phyloP scores from a whole-genome alignment of 2,888 invertebrate species.

The Monoplex corrugatus region DNA sequence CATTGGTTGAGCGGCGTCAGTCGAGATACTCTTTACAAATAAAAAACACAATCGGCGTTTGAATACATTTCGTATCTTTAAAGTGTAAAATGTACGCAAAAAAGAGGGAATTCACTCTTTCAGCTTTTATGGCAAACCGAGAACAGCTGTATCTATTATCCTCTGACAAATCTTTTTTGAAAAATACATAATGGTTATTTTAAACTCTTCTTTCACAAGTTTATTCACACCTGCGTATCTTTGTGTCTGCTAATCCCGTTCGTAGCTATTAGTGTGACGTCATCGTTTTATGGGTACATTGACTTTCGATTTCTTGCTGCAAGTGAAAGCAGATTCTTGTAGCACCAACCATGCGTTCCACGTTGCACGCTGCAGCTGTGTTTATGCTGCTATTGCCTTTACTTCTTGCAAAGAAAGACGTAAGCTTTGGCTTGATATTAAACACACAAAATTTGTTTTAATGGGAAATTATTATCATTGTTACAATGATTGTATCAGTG shows the following conservation, averaged over 20 bases:
- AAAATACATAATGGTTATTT: too few relatives aligned
- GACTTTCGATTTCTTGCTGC: constrained; percentile 23
- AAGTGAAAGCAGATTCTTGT: not conserved
- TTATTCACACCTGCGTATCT: too few relatives aligned
- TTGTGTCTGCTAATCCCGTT: too few relatives aligned
- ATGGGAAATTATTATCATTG: too few relatives aligned
- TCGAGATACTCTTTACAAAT: constrained; percentile 9
- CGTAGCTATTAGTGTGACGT: constrained; percentile 12
- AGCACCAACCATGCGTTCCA: not conserved
- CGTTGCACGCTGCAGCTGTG: not conserved
- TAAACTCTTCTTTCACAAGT: too few relatives aligned
- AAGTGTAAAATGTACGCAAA: not conserved
- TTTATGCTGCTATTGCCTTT: not conserved
- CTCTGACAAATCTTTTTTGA: too few relatives aligned
- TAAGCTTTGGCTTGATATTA: too few relatives aligned
- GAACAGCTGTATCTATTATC: too few relatives aligned
- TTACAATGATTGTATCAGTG: too few relatives aligned
- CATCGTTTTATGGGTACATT: constrained; percentile 22
- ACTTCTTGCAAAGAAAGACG: constrained; percentile 27
- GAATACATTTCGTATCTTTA: not conserved
- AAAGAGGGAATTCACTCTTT: too few relatives aligned
- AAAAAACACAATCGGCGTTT: not conserved
- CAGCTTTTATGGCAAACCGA: too few relatives aligned
- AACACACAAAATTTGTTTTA: too few relatives aligned
- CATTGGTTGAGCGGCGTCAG: constrained; percentile 28